Base-by-base conservation (phyloP, 2,797 vertebrate genomes). In the Coracias cyanogaster region DNA sequence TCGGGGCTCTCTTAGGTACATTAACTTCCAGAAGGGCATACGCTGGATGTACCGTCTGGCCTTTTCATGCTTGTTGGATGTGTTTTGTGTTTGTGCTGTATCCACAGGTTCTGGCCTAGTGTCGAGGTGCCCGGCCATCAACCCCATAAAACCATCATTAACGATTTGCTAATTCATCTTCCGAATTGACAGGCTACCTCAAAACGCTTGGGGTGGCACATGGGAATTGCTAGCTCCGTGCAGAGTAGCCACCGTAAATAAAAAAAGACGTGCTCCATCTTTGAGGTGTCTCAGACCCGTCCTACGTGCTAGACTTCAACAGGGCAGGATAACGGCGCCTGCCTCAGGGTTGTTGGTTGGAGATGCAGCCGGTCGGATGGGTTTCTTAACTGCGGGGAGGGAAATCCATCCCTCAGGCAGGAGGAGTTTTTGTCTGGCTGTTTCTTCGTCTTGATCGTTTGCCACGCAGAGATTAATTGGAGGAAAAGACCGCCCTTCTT, bases 241-340 rank as follows among this genome's bases (percentile, higher is more conserved):
- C 33, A 67, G 90, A 81, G 57, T 19, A 8, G 7, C 39, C 7
- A 3, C 49, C 4, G 0, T 48, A 48, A 65, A 76, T 33, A 35
- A 67, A 24, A 24, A 15, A 33, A 62, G 31, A 33, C 14, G 1
- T 6, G 5, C 13, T 64, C 9, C 1, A 0, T n/a, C 51, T 51
- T 85, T 37, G 24, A 4, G 49, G 57, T 22, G 45, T 28, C 94
- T 71, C 57, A 26, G 25, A 57, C 48, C 52, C 54, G 15, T 64
- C 37, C 61, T 54, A 3, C 0, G 0, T 26, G 11, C 25, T 7
- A 14, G 20, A 18, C 3, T 89, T 45, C 16, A 55, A 12, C 17
- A 12, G 77, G n/a, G 37, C 3, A 16, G 58, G 85, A 6, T 25
- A 5, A 9, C 0, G 0, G 26, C 77, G 86, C 72, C 33, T 54